A percentile compares a stretch with the other conserved stretches of the same genome.
Conservation (phyloP, 2,888 invertebrate species). For the Eupithecia insigniata region DNA sequence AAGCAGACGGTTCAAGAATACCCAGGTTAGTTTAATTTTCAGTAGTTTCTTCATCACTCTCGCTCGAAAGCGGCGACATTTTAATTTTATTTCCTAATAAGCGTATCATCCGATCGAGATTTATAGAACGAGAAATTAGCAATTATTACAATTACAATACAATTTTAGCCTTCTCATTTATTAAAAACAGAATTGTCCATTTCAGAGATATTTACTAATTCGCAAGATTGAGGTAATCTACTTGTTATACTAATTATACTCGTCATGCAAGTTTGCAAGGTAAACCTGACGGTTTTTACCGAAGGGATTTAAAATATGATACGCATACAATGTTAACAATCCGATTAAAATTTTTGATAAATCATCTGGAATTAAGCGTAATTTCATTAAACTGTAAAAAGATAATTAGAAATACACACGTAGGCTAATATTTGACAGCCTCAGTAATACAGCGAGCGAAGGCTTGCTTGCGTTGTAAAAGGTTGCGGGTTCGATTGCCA, state of each 20-base stretch:
- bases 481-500: not conserved
- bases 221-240: too few relatives aligned
- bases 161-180: too few relatives aligned
- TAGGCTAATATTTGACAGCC: not conserved
- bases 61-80: too few relatives aligned
- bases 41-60: too few relatives aligned
- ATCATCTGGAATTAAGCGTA: not conserved
- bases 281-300: not conserved
- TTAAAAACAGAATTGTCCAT: too few relatives aligned
- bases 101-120: too few relatives aligned
- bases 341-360: not conserved
- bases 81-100: too few relatives aligned
- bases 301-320: not conserved
- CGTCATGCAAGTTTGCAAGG: not conserved
- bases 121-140: too few relatives aligned
- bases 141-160: too few relatives aligned
- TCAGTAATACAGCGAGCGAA: not conserved
- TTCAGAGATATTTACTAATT: too few relatives aligned
- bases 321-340: not conserved
- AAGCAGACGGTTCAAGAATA: too few relatives aligned
- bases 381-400: not conserved
- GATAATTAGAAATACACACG: not conserved
- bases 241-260: not conserved
- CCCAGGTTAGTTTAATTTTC: too few relatives aligned
- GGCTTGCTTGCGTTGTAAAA: not conserved